These are phyloP conservation scores for Anguilla rostrata DNA, from an alignment of 2,113 vertebrate species.

Conservation along the genomic window DNA sequence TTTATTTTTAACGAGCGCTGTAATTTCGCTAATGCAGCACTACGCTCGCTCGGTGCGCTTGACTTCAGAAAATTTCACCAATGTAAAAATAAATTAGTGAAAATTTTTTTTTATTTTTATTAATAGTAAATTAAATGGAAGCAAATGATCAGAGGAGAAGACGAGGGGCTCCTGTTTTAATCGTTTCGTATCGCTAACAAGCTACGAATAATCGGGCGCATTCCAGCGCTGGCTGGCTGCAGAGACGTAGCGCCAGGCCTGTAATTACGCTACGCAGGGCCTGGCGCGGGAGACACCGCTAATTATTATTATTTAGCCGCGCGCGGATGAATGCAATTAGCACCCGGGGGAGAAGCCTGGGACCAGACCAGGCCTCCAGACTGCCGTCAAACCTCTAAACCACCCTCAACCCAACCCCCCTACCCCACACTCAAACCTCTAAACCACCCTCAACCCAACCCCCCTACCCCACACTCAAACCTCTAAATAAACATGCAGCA, in stretches of 20 bases:
- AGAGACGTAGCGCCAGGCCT: slow-evolving; percentile 49
- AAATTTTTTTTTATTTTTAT: no score
- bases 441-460: no score
- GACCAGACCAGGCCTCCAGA: slow-evolving; percentile 43
- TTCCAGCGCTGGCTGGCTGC: slow-evolving; percentile 29
- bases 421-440: no score
- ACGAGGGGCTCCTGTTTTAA: background rate
- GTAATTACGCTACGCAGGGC: slow-evolving; percentile 56
- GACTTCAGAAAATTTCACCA: background rate
- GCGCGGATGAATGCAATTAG: slow-evolving; percentile 64
- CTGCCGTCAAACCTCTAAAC: no score
- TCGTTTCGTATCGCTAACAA: background rate
- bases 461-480: no score
- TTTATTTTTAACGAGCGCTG: background rate
- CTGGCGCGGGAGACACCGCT: slow-evolving; percentile 46
- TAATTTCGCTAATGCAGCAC: background rate
- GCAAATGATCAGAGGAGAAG: background rate
- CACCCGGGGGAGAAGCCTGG: slow-evolving; percentile 44
- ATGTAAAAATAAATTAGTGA: background rate
- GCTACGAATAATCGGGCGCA: background rate
- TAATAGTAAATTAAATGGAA: background rate
- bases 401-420: no score
- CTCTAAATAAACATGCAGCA: no score
- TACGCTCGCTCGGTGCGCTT: background rate
- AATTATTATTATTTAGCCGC: slow-evolving; percentile 55